Conservation (phyloP, 2,888 invertebrate genomes). For the Hofmannophila pseudospretella region DNA sequence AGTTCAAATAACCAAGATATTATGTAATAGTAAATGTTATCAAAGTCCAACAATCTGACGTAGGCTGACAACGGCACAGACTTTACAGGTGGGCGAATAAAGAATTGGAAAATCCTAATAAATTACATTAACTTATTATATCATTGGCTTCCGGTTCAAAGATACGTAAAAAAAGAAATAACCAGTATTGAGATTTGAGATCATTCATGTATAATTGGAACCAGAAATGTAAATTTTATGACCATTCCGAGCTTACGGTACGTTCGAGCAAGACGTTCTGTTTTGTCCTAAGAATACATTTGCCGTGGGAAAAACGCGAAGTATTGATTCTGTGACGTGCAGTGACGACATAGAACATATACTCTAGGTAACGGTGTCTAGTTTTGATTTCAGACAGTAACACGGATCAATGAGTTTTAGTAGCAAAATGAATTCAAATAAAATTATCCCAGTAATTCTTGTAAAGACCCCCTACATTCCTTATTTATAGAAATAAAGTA, state of each 20-base stretch:
- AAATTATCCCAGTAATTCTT: no score
- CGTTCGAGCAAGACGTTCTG: background rate
- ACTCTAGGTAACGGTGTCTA: no score
- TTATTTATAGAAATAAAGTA: no score
- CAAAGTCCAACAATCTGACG: background rate
- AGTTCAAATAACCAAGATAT: background rate
- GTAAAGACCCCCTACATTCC: no score
- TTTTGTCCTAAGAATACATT: no score
- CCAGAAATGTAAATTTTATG: conserved; percentile 22
- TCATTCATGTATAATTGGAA: conserved; percentile 20
- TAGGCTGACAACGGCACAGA: background rate
- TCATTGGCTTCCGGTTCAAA: conserved; percentile 28
- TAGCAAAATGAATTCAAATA: no score
- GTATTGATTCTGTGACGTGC: no score
- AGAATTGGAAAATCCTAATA: conserved; percentile 40
- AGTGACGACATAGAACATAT: no score
- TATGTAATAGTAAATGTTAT: conserved; percentile 4
- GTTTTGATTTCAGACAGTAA: no score
- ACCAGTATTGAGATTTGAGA: conserved; percentile 21
- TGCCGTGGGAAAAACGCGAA: no score
- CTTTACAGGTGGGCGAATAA: conserved; percentile 23
- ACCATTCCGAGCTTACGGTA: background rate
- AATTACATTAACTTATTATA: conserved; percentile 24
- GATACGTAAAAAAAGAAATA: conserved; percentile 17
- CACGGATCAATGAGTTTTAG: no score